These are phyloP conservation scores for Cisticola juncidis DNA, from an alignment of 2,113 vertebrate species.

Conservation along the genomic window DNA sequence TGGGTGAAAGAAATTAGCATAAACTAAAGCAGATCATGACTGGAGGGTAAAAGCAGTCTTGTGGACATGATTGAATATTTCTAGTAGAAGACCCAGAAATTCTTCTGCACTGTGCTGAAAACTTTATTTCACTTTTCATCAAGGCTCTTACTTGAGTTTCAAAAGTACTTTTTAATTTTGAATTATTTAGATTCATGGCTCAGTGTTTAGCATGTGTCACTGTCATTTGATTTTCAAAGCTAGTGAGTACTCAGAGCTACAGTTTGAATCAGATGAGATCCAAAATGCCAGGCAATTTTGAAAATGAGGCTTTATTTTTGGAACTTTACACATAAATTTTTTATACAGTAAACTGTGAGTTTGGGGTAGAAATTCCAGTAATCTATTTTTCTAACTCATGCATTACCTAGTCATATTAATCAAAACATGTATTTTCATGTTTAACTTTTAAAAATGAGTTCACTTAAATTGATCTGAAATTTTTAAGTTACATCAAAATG, in stretches of 20 bases:
- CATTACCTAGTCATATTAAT: neutral
- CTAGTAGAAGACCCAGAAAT: neutral
- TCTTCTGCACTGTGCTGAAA: neutral
- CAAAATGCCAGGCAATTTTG: neutral
- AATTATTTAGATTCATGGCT: neutral
- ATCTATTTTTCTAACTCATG: neutral
- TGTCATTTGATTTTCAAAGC: slow-evolving; percentile 5
- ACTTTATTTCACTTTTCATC: neutral
- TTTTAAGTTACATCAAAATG: neutral
- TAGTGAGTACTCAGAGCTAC: neutral
- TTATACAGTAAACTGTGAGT: neutral
- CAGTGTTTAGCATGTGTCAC: neutral
- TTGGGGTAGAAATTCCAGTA: neutral
- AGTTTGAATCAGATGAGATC: neutral
- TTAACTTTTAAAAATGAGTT: neutral
- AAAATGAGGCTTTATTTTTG: neutral
- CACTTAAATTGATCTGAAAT: neutral
- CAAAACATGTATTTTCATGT: neutral
- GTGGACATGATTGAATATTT: neutral
- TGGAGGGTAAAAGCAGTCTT: neutral
- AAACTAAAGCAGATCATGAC: neutral
- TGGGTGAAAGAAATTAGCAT: neutral
- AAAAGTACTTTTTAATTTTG: neutral
- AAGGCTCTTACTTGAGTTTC: neutral
- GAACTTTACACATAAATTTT: neutral